Evolutionary conservation across 2,797 vertebrate genomes (phyloP), one percentile per base, ranked within the genome.

Genomic region (Allobates femoralis): DNA sequence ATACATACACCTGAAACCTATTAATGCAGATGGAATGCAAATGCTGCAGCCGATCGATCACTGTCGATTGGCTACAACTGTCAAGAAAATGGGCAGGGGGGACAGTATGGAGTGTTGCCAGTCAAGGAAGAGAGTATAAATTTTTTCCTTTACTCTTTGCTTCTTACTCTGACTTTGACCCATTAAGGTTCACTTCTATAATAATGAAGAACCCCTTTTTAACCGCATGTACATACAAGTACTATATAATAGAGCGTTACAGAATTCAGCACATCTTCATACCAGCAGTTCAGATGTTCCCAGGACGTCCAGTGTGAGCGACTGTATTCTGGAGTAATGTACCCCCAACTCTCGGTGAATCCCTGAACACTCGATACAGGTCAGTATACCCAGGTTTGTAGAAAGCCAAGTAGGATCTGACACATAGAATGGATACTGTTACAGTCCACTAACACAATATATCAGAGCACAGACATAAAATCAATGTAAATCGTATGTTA

Each of bases 251-350:
- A 28, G 23, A 11, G 2, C n/a, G 10, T 14, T 28, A 8, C 19
- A 26, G 7, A 55, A 32, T 30, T 19, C 28, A 51, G 12, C 3
- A 51, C 0, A 3, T 28, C 16, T 81, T 62, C 69, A 94, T 96
- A 99, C 98, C 98, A 99, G 92, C 92, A 99, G 96, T 93, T 99
- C 98, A 1, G 98, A 99, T 62, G 98, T 99, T 93, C 98, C 97
- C 91, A 99, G 94, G 19, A 99, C 97, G 73, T 99, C 98, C 90
- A 99, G 93, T 0, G 97, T 99, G 88, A 99, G 96, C 0, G 98
- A 99, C 85, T 99, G 98, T 94, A 99, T 99, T 92, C 98, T 95
- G 85, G 98, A 99, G 93, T 98, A 97, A 90, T 99, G 98, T 79
- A 99, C 98, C 3, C 98, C 98, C 80, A 99, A 95, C 91, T 99